Evolutionary conservation across 2,113 vertebrate genomes (phyloP).

Genomic region (Sitta europaea): DNA sequence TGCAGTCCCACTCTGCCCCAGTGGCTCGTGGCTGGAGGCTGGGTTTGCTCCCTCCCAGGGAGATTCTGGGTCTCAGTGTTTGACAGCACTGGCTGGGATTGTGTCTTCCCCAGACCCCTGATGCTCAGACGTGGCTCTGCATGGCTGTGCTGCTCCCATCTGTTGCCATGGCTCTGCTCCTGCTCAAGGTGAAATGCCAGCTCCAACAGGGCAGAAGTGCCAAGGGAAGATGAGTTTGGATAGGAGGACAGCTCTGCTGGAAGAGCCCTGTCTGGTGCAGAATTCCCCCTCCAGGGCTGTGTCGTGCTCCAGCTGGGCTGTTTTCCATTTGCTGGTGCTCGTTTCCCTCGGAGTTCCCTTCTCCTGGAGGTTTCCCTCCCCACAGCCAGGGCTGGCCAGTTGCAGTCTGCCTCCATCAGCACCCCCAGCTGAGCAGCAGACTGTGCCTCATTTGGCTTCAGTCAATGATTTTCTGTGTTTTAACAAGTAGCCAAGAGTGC

Average conservation of each 20-base stretch:
- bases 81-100: not conserved
- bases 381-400: not conserved
- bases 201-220: not conserved
- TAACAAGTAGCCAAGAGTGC: not conserved
- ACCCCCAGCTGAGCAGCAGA: not conserved
- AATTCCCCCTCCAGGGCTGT: not conserved
- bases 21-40: not conserved
- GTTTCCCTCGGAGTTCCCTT: not conserved
- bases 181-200: not conserved
- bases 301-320: not conserved
- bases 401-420: not conserved
- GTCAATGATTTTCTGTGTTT: not conserved
- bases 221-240: not conserved
- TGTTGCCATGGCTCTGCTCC: not conserved
- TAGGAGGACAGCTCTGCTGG: not conserved
- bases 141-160: not conserved
- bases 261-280: not conserved
- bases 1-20: not conserved
- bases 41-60: not conserved
- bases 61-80: not conserved
- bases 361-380: not conserved
- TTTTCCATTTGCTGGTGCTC: not conserved
- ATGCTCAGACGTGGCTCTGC: not conserved
- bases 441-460: fast-evolving
- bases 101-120: not conserved